Base-by-base conservation (phyloP, 2,888 invertebrate species). In the Cataglyphis albicans region DNA sequence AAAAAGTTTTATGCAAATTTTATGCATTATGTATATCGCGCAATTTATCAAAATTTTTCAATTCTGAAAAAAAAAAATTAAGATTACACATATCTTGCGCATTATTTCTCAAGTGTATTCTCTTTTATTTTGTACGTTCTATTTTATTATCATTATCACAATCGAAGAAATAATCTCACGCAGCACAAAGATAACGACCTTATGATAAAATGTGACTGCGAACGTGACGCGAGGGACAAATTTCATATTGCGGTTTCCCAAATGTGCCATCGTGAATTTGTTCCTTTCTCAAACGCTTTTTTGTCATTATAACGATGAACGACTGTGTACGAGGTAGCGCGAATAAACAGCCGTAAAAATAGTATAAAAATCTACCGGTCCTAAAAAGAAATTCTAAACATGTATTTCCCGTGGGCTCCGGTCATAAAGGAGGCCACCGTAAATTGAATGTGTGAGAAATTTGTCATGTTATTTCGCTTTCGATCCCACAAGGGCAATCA, bases 331-430 rank as follows among this genome's bases (percentile, higher is more conserved):
- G n/a, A 75, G 57, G 38, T 52, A 41, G 25, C 41, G 18, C 55
- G 57, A 74, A 80, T 68, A 75, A 86, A 80, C 82, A 74, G 70
- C 78, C 68, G 65, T 64, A 83, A 65, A 64, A 63, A 63, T 76
- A 80, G 67, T 48, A 48, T 86, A 75, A 76, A 57, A 70, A 83
- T 55, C 63, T 25, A 64, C 82, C 59, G n/a, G 38, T 82, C 65
- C 82, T 61, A 65, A 44, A 52, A 88, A 81, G 88, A 88, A 88
- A 88, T 86, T 83, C 84, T 82, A 88, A 70, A 84, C 84, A 76
- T 82, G 81, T 83, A 87, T 88, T 88, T 88, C 87, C 88, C 83
- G 83, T 72, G 88, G 83, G 84, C 10, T 64, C 57, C n/a, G 38
- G 61, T 75, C 83, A 74, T 84, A 84, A 87, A 87, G 59, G 59